Evolutionary conservation across 92 coral and sea anemone genomes (phyloP).

Genomic region (Siderastrea radians): DNA sequence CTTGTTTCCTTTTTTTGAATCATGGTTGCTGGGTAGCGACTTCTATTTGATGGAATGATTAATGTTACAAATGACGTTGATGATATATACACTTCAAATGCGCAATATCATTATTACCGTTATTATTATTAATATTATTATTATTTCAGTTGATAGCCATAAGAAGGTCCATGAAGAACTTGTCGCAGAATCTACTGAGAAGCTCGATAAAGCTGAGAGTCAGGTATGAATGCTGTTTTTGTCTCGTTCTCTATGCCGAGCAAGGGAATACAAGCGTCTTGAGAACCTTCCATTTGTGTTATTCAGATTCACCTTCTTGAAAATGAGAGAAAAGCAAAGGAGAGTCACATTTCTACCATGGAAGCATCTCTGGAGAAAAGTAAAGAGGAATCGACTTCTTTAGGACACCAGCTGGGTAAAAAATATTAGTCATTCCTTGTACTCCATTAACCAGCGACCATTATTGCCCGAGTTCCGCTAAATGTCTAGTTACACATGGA

Average conservation of each 20-base stretch:
- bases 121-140: background rate
- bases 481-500: background rate
- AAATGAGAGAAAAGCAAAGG: constrained; percentile 77
- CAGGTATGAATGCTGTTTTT: constrained; percentile 59
- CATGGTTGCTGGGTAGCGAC: background rate
- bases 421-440: background rate
- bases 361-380: constrained; percentile 74
- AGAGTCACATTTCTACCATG: constrained; percentile 70
- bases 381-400: constrained; percentile 68
- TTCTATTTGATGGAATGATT: background rate
- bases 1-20: background rate
- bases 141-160: constrained; percentile 77
- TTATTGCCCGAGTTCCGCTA: no score
- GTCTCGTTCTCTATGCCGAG: no score
- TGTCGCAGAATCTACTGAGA: constrained; percentile 74
- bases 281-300: background rate
- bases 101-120: no score
- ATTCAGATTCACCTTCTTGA: constrained; percentile 74
- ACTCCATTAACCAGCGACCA: background rate
- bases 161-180: constrained; percentile 67
- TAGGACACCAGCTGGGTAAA: constrained; percentile 89
- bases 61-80: background rate
- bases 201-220: constrained; percentile 71
- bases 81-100: no score
- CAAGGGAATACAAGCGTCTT: background rate